Conservation (phyloP, 2,888 invertebrate genomes). For the Drosophila fulvimacula region DNA sequence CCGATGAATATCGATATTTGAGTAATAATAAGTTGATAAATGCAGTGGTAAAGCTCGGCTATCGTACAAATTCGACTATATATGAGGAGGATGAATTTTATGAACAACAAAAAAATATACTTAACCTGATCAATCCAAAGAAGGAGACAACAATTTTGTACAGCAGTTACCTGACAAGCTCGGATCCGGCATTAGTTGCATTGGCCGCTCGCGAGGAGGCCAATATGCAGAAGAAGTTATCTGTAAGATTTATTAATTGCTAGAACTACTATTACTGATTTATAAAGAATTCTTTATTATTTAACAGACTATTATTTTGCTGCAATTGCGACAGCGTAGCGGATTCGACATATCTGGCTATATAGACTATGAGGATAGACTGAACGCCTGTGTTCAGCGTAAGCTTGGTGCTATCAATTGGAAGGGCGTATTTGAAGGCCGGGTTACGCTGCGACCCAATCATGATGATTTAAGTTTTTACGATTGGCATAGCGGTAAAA, state of each 20-base stretch:
- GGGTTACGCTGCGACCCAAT: constrained; percentile 35
- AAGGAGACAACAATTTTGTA: constrained; percentile 85
- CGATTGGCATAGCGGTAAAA: constrained; percentile 51
- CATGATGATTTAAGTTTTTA: constrained; percentile 50
- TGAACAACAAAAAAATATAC: constrained; percentile 86
- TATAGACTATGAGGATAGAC: constrained; percentile 56
- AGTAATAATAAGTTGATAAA: constrained; percentile 89
- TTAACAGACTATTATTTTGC: constrained; percentile 56
- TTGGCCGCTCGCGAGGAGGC: constrained; percentile 86
- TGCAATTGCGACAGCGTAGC: constrained; percentile 46
- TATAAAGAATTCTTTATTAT: not conserved
- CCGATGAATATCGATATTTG: constrained; percentile 90
- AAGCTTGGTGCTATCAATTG: constrained; percentile 38
- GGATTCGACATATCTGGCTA: constrained; percentile 64
- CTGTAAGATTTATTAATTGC: constrained; percentile 84
- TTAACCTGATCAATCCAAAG: constrained; percentile 86
- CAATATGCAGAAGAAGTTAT: constrained; percentile 90
- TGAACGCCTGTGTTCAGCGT: constrained; percentile 16
- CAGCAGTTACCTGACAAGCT: constrained; percentile 87
- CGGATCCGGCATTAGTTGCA: constrained; percentile 88
- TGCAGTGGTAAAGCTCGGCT: constrained; percentile 91
- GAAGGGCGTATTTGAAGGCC: constrained; percentile 51
- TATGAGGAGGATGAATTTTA: constrained; percentile 88
- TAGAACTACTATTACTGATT: too few relatives aligned
- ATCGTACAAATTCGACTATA: constrained; percentile 85